Evolutionary conservation across 1,140 invertebrate species (phyloP).

Genomic region (Plectrocnemia conspersa): DNA sequence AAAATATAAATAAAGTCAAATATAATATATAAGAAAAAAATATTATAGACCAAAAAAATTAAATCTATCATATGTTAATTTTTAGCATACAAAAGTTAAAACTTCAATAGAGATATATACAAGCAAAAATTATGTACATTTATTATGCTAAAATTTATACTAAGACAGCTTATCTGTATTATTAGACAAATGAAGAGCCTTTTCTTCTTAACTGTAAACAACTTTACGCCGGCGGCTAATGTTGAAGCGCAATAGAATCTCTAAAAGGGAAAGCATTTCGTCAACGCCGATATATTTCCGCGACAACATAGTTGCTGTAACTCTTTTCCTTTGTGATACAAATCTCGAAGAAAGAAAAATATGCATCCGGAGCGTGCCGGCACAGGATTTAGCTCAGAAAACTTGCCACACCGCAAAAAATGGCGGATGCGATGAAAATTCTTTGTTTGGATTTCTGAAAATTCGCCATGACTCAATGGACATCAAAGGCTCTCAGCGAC

Average conservation of each 20-base stretch:
- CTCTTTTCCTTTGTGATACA: conserved; percentile 26
- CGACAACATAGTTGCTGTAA: conserved; percentile 22
- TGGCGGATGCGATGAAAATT: conserved; percentile 19
- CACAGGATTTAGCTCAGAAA: conserved; percentile 7
- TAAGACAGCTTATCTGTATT: conserved; percentile 1
- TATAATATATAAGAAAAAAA: too few relatives aligned
- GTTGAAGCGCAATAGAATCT: not conserved
- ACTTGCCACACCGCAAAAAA: conserved; percentile 16
- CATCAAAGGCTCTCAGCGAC: conserved; percentile 12
- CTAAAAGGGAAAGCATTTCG: conserved; percentile 18
- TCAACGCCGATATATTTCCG: conserved; percentile 20
- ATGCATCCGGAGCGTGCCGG: conserved; percentile 13
- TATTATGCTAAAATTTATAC: not conserved
- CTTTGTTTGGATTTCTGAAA: conserved; percentile 18
- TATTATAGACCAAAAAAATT: too few relatives aligned
- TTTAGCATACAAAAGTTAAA: not conserved
- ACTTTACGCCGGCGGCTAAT: not conserved
- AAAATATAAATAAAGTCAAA: too few relatives aligned
- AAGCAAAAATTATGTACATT: not conserved
- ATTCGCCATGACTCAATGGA: conserved; percentile 15
- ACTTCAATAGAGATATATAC: not conserved
- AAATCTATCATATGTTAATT: too few relatives aligned
- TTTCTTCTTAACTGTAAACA: not conserved
- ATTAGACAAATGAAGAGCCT: not conserved
- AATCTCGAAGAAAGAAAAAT: conserved; percentile 27